phyloP scores from a whole-genome alignment of 2,888 invertebrate genomes.

The Myopa tessellatipennis region DNA sequence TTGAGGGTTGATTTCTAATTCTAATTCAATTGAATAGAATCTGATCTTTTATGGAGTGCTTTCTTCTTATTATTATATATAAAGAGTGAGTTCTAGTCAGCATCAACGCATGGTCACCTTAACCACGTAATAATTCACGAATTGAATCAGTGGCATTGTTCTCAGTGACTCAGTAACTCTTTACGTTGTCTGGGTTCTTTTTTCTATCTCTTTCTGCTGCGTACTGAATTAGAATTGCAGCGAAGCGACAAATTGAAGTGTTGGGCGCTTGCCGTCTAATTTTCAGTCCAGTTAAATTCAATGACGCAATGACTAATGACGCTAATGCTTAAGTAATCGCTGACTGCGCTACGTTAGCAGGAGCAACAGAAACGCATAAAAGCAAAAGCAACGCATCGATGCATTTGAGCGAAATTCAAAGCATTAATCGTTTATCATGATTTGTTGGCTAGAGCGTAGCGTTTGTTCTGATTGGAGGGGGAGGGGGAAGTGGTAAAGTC shows the following conservation, averaged over 20 bases:
- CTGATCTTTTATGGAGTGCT: no score
- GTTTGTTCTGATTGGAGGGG: not conserved
- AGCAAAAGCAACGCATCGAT: not conserved
- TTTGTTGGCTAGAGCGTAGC: not conserved
- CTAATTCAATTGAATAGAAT: no score
- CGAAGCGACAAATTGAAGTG: not conserved
- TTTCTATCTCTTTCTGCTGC: not conserved
- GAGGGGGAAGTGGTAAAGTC: not conserved
- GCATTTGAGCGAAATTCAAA: not conserved
- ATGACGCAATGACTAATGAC: slow-evolving; percentile 20
- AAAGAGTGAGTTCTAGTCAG: no score
- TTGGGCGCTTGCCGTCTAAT: not conserved
- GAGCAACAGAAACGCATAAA: not conserved
- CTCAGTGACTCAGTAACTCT: no score
- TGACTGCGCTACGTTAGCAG: not conserved
- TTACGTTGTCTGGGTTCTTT: no score
- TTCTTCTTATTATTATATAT: no score
- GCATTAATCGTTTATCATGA: slow-evolving; percentile 24
- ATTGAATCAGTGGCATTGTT: no score
- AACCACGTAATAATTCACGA: no score
- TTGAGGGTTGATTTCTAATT: no score
- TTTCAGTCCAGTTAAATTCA: not conserved
- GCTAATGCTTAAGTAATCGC: slow-evolving; percentile 9
- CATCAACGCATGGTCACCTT: no score
- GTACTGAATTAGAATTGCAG: not conserved